Base-by-base conservation (phyloP, 2,113 vertebrate species). In the Mus pahari region DNA sequence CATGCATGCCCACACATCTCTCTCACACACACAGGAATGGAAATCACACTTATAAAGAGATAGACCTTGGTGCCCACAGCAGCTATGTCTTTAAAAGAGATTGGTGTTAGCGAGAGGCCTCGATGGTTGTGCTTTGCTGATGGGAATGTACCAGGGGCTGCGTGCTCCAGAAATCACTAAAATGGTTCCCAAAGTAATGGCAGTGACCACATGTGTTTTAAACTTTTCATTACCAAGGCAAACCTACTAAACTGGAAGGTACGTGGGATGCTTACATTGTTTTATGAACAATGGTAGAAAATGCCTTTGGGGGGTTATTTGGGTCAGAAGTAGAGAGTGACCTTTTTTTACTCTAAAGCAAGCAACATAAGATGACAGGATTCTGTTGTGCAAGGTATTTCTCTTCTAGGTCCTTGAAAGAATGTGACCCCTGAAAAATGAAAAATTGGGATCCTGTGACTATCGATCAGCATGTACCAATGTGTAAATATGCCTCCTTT, bases 401-500 rank as follows among this genome's bases (percentile, higher is more conserved):
- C 39, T 90, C 28, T 82, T 95, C 36, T 71, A 45, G 70, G 19
- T 75, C 60, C 71, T 33, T n/a, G 79, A 12, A 28, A 48, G 60
- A 55, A 45, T 83, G n/a, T 31, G 71, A 28, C 36, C 89, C 48
- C 68, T 92, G 42, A 64, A 92, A 82, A 75, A 89, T 62, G 81
- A 95, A 71, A 94, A 92, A 39, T 92, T 89, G 81, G 90, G 87
- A 92, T 68, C 39, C 7, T 19, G 84, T 90, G 71, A 62, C 71
- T 83, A 50, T 71, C 68, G 89, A 95, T 84, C n/a, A 83, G 8
- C 94, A 92, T 91, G 50, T 0, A 3, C 50, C 0, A 2, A 73
- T 90, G 90, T 97, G 94, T 94, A 96, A 96, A 93, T 95, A 96
- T 58, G 75, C 82, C 81, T 95, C 66, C 71, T 91, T 90, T 91